A percentile compares a stretch with the other conserved stretches of the same genome.
Evolutionary conservation across 1,140 invertebrate genomes (phyloP).

Genomic region (Paralvinella palmiformis): DNA sequence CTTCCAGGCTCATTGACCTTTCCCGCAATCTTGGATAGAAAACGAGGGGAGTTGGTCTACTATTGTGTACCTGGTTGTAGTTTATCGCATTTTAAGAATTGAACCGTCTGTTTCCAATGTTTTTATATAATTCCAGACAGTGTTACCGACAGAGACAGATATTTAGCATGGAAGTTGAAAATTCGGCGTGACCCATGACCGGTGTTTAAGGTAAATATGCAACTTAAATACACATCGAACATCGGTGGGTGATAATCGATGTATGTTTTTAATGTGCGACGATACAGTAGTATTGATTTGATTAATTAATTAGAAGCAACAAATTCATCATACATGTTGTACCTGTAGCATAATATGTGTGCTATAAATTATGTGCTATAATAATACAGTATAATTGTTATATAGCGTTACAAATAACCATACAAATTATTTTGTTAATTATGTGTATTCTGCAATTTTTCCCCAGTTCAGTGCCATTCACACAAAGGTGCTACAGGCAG

Average conservation of each 20-base stretch:
- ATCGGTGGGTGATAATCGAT: background rate
- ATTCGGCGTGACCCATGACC: background rate
- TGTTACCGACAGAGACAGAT: background rate
- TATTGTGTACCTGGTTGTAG: background rate
- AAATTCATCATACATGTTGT: too few species aligned
- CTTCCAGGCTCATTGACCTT: too few species aligned
- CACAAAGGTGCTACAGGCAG: too few species aligned
- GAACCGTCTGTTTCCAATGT: background rate
- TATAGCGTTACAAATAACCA: too few species aligned
- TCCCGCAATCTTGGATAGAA: conserved; percentile 2
- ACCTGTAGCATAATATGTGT: too few species aligned
- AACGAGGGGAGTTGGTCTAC: background rate
- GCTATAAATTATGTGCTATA: background rate
- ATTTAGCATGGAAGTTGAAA: background rate
- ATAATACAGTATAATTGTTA: background rate
- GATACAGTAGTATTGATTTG: background rate
- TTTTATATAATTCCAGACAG: background rate
- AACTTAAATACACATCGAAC: background rate
- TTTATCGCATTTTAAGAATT: background rate
- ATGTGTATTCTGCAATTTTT: too few species aligned
- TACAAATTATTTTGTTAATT: too few species aligned
- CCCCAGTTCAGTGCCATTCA: too few species aligned
- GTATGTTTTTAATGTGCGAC: background rate
- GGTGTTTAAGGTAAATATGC: background rate
- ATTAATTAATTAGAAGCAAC: too few species aligned